Conservation (phyloP, 2,888 invertebrate species). For the Papilio protenor region DNA sequence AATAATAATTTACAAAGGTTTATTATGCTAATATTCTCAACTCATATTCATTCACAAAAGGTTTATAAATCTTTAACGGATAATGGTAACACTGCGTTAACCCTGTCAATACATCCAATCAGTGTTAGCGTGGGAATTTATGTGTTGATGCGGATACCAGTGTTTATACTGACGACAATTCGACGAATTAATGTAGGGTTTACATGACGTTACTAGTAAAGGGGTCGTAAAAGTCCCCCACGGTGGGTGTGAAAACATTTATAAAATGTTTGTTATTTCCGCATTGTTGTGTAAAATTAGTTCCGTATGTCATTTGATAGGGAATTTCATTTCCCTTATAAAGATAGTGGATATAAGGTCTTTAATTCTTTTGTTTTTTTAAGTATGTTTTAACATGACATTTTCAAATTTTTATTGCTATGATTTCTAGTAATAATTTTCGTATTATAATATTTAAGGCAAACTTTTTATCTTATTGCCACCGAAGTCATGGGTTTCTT, state of each 20-base stretch:
- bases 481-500: conserved; percentile 8
- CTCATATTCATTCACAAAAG: background rate
- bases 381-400: too few species aligned
- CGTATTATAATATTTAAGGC: conserved; percentile 10
- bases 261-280: conserved; percentile 20
- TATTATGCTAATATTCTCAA: background rate
- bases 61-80: conserved; percentile 40
- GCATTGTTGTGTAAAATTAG: conserved; percentile 12
- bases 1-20: background rate
- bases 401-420: too few species aligned
- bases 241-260: conserved; percentile 39
- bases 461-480: conserved; percentile 20
- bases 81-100: conserved; percentile 50
- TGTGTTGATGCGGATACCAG: conserved; percentile 52
- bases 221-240: conserved; percentile 16
- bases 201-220: conserved; percentile 32
- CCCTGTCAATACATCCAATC: conserved; percentile 49
- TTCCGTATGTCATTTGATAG: conserved; percentile 27
- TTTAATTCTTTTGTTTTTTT: background rate
- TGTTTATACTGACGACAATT: conserved; percentile 60
- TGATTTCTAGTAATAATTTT: too few species aligned
- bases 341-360: background rate
- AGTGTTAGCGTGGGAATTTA: conserved; percentile 65
- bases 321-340: background rate
- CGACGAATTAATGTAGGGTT: conserved; percentile 49